Evolutionary conservation across 2,888 invertebrate species (phyloP), one percentile per base, ranked within the genome.

Genomic region (Drosophila atripex): DNA sequence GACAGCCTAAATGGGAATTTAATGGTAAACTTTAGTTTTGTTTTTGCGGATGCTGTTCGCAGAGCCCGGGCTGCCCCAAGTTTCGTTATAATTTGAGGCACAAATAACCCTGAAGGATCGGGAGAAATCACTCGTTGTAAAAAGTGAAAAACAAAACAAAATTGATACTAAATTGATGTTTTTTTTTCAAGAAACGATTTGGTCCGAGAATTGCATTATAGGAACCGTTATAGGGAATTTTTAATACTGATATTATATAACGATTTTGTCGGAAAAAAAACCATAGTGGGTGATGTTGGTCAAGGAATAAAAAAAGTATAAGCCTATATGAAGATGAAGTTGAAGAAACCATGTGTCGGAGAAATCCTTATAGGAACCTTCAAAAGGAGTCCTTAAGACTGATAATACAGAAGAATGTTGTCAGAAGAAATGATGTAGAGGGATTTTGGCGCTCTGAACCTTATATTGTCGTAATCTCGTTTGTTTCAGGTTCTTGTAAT

Each of bases 1-100:
- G 90, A 90, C 90, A 90, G 90, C 86, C 80, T 88, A 90, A 90
- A 90, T 90, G 90, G 76, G 90, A 89, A 88, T 90, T 90, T 90
- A 90, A 90, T 90, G 90, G 86, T 76, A 82, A 86, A 77, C 82
- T 80, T 69, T 74, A 77, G 79, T 77, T 71, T 71, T 64, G 54
- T 56, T 59, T 32, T 54, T 57, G 30, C 41, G 21, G 47, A 51
- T 64, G 72, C 60, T 71, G 57, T 73, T 52, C 38, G 16, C 12
- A 45, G 25, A 30, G 21, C 8, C 52, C 11, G 38, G 65, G 56
- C 60, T 41, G 32, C 59, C 59, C 30, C 60, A 45, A 30, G 59
- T 30, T 52, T 75, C 70, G 66, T 68, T 73, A 83, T 84, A 84
- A 84, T 84, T 84, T 88, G 77, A 58, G 38, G 50, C 75, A 80